Conservation (phyloP, 1,140 invertebrate species). For the Meloidogyne floridensis region DNA sequence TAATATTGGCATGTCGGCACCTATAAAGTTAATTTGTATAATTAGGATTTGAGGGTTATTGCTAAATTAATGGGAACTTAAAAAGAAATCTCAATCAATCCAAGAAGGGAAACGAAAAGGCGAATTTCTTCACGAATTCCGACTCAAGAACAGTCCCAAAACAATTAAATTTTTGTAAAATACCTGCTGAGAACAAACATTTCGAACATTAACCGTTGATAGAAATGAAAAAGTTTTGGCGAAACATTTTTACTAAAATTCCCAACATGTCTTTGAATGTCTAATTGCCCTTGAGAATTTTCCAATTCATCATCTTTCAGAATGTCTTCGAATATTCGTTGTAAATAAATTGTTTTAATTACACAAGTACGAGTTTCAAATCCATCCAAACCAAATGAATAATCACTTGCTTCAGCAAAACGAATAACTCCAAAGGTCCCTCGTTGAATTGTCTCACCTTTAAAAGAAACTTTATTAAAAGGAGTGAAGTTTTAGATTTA, state of each 20-base stretch:
- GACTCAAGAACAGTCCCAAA: neutral
- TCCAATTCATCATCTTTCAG: neutral
- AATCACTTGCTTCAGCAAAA: slow-evolving; percentile 33
- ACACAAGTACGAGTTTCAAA: slow-evolving; percentile 38
- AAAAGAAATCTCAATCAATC: too few species aligned
- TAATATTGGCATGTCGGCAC: slow-evolving; percentile 48
- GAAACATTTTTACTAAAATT: neutral
- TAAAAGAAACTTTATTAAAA: slow-evolving; percentile 16
- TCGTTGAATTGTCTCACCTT: slow-evolving; percentile 25
- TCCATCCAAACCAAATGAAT: slow-evolving; percentile 35
- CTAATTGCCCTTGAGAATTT: neutral
- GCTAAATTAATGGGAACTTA: too few species aligned
- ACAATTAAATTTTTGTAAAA: neutral
- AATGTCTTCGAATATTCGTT: slow-evolving; percentile 33
- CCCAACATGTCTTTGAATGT: neutral
- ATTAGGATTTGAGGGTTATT: too few species aligned
- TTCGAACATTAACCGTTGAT: slow-evolving; percentile 46
- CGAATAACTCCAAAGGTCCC: slow-evolving; percentile 36
- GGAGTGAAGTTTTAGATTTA: too few species aligned
- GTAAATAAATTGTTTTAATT: slow-evolving; percentile 48
- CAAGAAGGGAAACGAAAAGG: too few species aligned
- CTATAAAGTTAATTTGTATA: slow-evolving; percentile 27
- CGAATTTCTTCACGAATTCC: too few species aligned
- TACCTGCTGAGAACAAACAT: slow-evolving; percentile 42
- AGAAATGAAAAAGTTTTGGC: slow-evolving; percentile 29